Evolutionary conservation across 2,797 vertebrate species (phyloP).

Genomic region (Notolepis coatsorum): DNA sequence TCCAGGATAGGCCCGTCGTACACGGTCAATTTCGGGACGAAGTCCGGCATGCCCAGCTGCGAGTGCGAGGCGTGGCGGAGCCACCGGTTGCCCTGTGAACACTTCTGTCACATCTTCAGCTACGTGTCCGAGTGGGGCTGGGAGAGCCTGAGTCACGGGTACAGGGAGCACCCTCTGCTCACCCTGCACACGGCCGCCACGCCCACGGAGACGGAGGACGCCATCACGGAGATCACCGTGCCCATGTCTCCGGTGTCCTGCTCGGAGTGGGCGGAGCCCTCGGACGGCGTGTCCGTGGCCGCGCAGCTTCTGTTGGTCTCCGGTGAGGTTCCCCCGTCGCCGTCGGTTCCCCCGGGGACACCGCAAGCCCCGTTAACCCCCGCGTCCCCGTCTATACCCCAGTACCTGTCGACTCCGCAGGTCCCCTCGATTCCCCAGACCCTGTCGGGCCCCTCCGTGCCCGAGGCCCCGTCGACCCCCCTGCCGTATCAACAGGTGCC

Average conservation of each 20-base stretch:
- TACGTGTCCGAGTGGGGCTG: slow-evolving; percentile 14
- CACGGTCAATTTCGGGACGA: slow-evolving; percentile 1
- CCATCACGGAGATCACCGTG: not conserved
- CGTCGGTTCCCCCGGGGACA: too few species aligned
- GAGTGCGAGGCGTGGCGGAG: slow-evolving; percentile 16
- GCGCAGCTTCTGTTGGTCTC: not conserved
- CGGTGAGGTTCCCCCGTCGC: too few species aligned
- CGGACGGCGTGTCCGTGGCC: not conserved
- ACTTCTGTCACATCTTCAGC: slow-evolving; percentile 15
- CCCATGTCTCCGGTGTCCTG: not conserved
- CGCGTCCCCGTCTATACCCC: too few species aligned
- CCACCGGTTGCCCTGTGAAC: slow-evolving; percentile 24
- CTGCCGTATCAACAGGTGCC: too few species aligned
- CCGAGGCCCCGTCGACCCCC: not conserved
- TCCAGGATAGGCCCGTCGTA: not conserved
- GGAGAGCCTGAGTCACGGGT: slow-evolving; percentile 9
- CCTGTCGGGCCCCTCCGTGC: too few species aligned
- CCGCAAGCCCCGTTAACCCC: slow-evolving; percentile 1
- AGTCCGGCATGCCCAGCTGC: not conserved
- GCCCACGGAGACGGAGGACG: not conserved
- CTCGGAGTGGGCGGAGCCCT: not conserved
- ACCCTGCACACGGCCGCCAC: not conserved
- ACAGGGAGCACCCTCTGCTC: slow-evolving; percentile 13
- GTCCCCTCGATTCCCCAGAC: too few species aligned
- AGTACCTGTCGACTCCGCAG: too few species aligned